These are phyloP conservation scores for Acanthoscelides obtectus DNA, from an alignment of 2,888 invertebrate genomes.

Conservation along the genomic window DNA sequence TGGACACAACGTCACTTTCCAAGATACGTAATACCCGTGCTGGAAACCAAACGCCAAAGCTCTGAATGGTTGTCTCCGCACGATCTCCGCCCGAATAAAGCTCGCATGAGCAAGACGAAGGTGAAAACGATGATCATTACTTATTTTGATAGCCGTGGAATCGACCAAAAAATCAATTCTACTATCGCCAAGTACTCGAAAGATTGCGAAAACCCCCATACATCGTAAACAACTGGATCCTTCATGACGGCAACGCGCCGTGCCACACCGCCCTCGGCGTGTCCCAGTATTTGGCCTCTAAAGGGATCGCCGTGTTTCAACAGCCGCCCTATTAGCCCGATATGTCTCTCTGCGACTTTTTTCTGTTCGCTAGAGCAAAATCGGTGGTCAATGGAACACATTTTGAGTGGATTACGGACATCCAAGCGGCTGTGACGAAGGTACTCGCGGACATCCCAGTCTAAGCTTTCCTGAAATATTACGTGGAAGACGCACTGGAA, in stretches of 20 bases:
- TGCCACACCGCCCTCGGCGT: no score
- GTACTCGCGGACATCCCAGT: not conserved
- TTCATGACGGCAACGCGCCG: no score
- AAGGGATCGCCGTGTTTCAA: no score
- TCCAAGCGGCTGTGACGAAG: conserved; percentile 7
- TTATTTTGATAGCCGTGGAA: not conserved
- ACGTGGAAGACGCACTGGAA: conserved; percentile 3
- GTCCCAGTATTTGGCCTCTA: no score
- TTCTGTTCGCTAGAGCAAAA: no score
- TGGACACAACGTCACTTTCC: no score
- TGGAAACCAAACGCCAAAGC: conserved; percentile 4
- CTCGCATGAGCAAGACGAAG: conserved; percentile 20
- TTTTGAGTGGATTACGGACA: conserved; percentile 2
- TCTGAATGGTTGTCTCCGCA: not conserved
- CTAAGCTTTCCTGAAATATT: not conserved
- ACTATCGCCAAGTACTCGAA: no score
- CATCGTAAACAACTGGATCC: no score
- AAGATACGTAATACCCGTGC: no score
- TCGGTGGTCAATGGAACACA: no score
- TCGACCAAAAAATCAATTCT: not conserved
- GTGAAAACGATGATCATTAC: conserved; percentile 2
- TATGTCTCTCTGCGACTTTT: no score
- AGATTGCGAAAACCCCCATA: conserved; percentile 1
- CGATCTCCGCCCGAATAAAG: not conserved
- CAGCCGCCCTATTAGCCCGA: no score